Evolutionary conservation across 37 sponge, comb jelly and placozoan species (phyloP).

Genomic region (Hormiphora californensis): DNA sequence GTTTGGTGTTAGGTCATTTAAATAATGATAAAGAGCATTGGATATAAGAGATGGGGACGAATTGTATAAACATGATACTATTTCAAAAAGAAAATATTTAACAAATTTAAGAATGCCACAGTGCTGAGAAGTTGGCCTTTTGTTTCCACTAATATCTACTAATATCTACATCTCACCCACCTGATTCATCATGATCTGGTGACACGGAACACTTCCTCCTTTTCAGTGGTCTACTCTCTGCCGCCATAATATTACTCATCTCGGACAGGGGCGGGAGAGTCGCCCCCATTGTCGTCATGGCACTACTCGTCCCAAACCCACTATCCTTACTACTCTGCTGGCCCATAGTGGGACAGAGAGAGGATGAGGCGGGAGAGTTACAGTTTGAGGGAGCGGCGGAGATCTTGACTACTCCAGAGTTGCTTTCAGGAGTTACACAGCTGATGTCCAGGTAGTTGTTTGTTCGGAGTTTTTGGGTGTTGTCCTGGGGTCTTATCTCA

Average conservation of each 20-base stretch:
- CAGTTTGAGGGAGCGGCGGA: not conserved
- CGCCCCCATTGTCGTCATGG: constrained; percentile 25
- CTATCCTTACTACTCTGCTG: not conserved
- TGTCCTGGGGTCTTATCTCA: not conserved
- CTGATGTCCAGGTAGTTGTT: constrained; percentile 49
- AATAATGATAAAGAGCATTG: too few relatives aligned
- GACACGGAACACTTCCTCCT: too few relatives aligned
- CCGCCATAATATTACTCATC: not conserved
- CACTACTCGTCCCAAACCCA: constrained; percentile 29
- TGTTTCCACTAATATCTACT: not conserved
- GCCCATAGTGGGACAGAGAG: not conserved
- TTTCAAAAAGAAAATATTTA: not conserved
- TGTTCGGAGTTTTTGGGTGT: not conserved
- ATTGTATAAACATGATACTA: not conserved
- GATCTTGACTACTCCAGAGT: not conserved
- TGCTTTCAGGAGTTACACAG: too few relatives aligned
- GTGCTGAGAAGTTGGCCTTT: too few relatives aligned
- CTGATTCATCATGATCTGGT: too few relatives aligned
- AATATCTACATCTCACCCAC: not conserved
- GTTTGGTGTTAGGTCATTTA: not conserved
- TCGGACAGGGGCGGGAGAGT: not conserved
- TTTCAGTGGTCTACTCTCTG: too few relatives aligned
- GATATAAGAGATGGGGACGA: not conserved
- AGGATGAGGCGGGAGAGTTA: not conserved
- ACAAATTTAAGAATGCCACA: not conserved